Conservation (phyloP, 1,140 invertebrate species). For the Papilio aristodemus region DNA sequence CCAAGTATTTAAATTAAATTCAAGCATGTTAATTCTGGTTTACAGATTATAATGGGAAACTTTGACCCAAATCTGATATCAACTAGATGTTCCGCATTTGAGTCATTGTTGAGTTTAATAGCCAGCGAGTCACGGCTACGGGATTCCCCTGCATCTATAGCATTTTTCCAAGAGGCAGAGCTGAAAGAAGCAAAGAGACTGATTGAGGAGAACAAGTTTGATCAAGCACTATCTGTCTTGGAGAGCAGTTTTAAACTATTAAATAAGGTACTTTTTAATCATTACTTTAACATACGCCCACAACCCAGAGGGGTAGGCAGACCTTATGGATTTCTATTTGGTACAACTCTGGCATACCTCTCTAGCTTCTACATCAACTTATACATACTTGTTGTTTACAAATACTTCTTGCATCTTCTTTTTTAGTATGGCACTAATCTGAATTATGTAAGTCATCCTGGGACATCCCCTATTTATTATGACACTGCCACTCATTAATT, state of each 20-base stretch:
- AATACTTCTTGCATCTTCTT: too few species aligned
- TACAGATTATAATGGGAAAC: slow-evolving; percentile 85
- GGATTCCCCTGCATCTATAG: slow-evolving; percentile 82
- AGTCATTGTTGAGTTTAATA: slow-evolving; percentile 84
- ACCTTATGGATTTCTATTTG: too few species aligned
- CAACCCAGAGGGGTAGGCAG: too few species aligned
- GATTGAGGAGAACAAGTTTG: slow-evolving; percentile 83
- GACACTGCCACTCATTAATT: too few species aligned
- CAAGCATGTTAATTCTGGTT: neutral
- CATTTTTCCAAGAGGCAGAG: slow-evolving; percentile 86
- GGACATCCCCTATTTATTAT: too few species aligned
- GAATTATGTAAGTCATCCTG: too few species aligned
- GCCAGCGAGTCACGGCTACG: slow-evolving; percentile 81
- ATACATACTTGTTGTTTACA: too few species aligned
- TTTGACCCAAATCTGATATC: slow-evolving; percentile 87
- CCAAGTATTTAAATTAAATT: neutral
- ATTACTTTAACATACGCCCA: too few species aligned
- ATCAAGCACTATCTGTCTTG: slow-evolving; percentile 83
- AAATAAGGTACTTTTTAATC: slow-evolving; percentile 81
- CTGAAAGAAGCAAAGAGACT: slow-evolving; percentile 82
- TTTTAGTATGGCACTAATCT: too few species aligned
- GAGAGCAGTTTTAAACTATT: slow-evolving; percentile 87
- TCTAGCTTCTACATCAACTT: too few species aligned
- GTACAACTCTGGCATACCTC: too few species aligned
- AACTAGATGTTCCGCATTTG: slow-evolving; percentile 86